phyloP scores from a whole-genome alignment of 2,888 invertebrate genomes.

The Hyposoter dolosus region DNA sequence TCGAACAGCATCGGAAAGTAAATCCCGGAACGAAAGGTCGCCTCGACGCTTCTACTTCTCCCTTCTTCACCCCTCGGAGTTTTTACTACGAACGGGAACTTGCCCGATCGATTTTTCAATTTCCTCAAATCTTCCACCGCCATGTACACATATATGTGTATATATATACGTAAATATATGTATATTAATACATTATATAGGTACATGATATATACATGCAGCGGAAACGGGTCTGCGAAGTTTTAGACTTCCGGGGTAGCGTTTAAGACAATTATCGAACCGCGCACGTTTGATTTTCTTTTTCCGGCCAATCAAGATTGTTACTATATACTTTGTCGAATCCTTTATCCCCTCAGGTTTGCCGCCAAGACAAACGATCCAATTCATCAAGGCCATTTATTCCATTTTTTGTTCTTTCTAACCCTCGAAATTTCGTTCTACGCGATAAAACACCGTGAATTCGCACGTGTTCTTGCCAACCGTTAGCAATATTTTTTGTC shows the following conservation, averaged over 20 bases:
- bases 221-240: conserved; percentile 51
- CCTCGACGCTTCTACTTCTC: conserved; percentile 19
- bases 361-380: background rate
- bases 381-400: background rate
- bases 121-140: conserved; percentile 40
- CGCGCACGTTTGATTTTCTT: conserved; percentile 30
- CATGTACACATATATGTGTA: conserved; percentile 20
- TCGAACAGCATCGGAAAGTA: conserved; percentile 33
- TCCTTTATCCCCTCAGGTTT: background rate
- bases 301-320: conserved; percentile 16
- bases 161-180: background rate
- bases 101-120: conserved; percentile 62
- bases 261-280: conserved; percentile 50
- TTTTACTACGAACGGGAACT: conserved; percentile 47
- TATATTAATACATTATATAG: conserved; percentile 12
- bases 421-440: background rate
- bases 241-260: conserved; percentile 50
- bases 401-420: background rate
- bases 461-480: background rate
- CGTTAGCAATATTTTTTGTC: background rate
- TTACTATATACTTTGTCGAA: background rate
- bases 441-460: background rate
- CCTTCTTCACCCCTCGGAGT: background rate
- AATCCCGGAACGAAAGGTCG: conserved; percentile 37
- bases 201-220: conserved; percentile 14